Base-by-base conservation (phyloP, 2,797 vertebrate species). In the Sarcoramphus papa region DNA sequence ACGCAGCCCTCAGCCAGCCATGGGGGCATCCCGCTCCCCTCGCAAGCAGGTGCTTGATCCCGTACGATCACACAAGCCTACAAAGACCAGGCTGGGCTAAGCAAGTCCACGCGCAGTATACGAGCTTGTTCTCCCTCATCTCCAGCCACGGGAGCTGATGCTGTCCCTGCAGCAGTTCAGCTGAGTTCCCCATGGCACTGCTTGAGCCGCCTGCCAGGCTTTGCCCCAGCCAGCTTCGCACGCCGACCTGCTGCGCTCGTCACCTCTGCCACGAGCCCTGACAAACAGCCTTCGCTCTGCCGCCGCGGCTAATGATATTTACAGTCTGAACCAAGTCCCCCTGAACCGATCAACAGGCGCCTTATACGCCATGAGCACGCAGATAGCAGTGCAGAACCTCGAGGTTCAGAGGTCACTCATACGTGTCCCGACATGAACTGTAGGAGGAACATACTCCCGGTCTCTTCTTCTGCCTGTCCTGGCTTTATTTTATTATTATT, bases 61-160 rank as follows among this genome's bases (percentile, higher is more conserved):
- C 16, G 0, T 1, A 5, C 1, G 8, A 30, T 70, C 91, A 1
- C 35, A 10, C 6, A 7, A 40, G 54, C 50, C 60, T 54, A 22
- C n/a, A 10, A 27, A 23, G 57, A 8, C 11, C 37, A 6, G 50
- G 10, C 45, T 33, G 76, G 31, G 65, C 43, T 22, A 6, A 65
- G 70, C 40, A 10, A 33, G 31, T 20, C 48, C 73, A 10, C 10
- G 0, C 0, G 7, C 64, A 56, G 50, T 9, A 3, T 1, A 0
- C 0, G 21, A 45, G 12, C 47, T 84, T 12, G 2, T 14, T n/a
- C 21, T 23, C 21, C 88, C 85, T 33, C 4, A 30, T 43, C 62
- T 60, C 24, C 87, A 68, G 43, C 22, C 50, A 5, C 1, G 1
- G 43, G 22, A 65, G 33, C 14, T 4, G 6, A 13, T 3, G 12